These are phyloP conservation scores for Chloebia gouldiae DNA, from an alignment of 2,113 vertebrate species.

Conservation along the genomic window DNA sequence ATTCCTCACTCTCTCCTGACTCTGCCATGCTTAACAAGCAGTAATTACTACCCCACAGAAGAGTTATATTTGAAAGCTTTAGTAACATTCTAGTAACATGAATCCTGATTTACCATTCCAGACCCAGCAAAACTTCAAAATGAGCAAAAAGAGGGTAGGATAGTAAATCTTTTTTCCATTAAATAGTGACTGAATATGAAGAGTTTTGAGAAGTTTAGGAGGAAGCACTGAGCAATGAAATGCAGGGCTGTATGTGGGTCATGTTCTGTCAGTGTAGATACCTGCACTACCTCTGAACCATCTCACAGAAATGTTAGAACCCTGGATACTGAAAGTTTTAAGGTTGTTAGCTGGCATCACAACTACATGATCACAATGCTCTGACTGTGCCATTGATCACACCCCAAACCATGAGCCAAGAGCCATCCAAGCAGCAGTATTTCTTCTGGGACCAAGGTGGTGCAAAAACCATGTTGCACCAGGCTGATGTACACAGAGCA, in stretches of 20 bases:
- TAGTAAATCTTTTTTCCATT: neutral
- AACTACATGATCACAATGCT: accelerated
- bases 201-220: neutral
- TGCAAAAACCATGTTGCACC: neutral
- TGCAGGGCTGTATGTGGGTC: neutral
- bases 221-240: neutral
- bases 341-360: neutral
- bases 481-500: neutral
- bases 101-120: neutral
- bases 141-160: neutral
- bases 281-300: neutral
- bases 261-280: neutral
- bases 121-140: neutral
- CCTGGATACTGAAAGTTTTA: neutral
- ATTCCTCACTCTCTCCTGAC: neutral
- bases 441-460: neutral
- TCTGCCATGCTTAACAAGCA: neutral
- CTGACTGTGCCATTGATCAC: neutral
- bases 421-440: neutral
- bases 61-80: neutral
- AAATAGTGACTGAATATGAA: neutral
- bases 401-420: neutral
- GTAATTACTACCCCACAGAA: neutral
- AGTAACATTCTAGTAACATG: neutral
- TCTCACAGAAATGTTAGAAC: neutral